phyloP scores from a whole-genome alignment of 2,888 invertebrate species.

The Cataglyphis livida region DNA sequence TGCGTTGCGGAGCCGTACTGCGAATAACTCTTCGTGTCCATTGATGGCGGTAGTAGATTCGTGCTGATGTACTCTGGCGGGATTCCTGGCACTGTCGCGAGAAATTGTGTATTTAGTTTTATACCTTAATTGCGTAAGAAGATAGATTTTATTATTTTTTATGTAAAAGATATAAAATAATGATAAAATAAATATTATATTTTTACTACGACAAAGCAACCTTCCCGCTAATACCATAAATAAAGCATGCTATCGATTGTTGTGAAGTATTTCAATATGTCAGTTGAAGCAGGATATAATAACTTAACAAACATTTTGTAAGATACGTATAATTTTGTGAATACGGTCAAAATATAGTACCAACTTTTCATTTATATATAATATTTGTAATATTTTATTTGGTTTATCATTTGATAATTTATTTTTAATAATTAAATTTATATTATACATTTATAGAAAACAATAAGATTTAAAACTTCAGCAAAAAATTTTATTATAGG shows the following conservation, averaged over 20 bases:
- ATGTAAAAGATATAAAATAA: neutral
- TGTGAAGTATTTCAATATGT: neutral
- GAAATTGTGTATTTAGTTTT: conserved; percentile 35
- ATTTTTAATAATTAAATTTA: neutral
- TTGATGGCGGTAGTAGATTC: conserved; percentile 82
- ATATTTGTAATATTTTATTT: neutral
- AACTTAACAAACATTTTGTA: neutral
- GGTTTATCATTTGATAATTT: neutral
- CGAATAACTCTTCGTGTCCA: conserved; percentile 83
- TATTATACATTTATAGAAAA: neutral
- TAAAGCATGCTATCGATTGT: conserved; percentile 18
- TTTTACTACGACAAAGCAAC: conserved; percentile 16
- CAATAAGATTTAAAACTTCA: neutral
- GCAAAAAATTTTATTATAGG: neutral
- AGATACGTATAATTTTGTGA: neutral
- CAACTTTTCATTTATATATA: neutral
- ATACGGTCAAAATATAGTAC: neutral
- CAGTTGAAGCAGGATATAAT: neutral
- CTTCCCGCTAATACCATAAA: neutral
- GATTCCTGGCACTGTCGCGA: conserved; percentile 81
- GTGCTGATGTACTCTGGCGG: conserved; percentile 84
- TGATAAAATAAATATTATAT: neutral
- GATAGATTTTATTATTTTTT: neutral
- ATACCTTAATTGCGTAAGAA: no score
- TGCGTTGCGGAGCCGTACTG: conserved; percentile 80